Conservation (phyloP, 2,113 vertebrate genomes). For the Rhynchomys soricoides region DNA sequence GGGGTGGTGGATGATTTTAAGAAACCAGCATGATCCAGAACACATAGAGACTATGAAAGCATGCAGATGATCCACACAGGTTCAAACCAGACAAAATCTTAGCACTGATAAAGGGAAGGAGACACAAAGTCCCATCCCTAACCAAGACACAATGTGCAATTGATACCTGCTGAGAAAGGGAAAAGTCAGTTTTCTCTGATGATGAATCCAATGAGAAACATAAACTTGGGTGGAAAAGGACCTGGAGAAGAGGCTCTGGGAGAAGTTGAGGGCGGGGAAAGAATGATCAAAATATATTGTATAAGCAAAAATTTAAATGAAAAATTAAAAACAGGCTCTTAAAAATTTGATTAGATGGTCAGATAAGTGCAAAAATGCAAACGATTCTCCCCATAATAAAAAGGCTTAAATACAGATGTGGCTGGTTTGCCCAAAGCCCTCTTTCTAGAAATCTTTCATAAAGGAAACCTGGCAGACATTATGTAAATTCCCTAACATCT, state of each 20-base stretch:
- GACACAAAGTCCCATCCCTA: background rate
- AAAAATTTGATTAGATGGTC: slow-evolving; percentile 49
- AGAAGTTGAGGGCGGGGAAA: rapidly evolving
- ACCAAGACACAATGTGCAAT: background rate
- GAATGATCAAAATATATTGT: background rate
- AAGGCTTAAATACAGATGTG: slow-evolving; percentile 72
- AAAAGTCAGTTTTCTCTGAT: background rate
- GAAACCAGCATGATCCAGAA: background rate
- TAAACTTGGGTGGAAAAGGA: background rate
- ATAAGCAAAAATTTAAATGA: background rate
- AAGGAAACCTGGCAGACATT: slow-evolving; percentile 76
- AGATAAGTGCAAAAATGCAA: slow-evolving; percentile 68
- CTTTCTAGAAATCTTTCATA: slow-evolving; percentile 76
- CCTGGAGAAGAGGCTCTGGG: background rate
- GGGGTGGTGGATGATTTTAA: background rate
- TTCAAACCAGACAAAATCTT: background rate
- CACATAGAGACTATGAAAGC: background rate
- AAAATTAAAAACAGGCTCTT: slow-evolving; percentile 38
- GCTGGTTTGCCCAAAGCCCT: slow-evolving; percentile 73
- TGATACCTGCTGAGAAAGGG: background rate
- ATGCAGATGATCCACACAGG: background rate
- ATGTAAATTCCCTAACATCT: slow-evolving; percentile 80
- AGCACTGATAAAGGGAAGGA: background rate
- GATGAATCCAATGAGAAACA: background rate
- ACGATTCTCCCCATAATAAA: slow-evolving; percentile 70